These are phyloP conservation scores for Dinoponera quadriceps DNA, from an alignment of 1,140 invertebrate species.

Conservation along the genomic window DNA sequence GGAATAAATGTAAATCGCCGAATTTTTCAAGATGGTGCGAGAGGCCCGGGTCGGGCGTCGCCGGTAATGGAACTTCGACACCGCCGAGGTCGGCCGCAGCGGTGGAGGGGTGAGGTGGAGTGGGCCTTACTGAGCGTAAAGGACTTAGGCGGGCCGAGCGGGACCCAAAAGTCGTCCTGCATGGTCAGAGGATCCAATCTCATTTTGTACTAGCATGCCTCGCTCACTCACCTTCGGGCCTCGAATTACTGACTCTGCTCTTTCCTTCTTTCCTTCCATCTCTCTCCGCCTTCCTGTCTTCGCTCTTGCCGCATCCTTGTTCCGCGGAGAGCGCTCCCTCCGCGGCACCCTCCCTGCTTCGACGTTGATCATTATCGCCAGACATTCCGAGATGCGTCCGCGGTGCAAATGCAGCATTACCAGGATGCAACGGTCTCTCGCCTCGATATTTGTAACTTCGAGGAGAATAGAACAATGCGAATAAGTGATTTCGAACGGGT, in stretches of 20 bases:
- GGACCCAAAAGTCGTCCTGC: constrained; percentile 72
- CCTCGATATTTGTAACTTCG: constrained; percentile 14
- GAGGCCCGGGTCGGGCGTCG: constrained; percentile 60
- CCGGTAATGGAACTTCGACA: constrained; percentile 73
- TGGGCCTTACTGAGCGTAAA: constrained; percentile 66
- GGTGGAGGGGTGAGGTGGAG: constrained; percentile 4
- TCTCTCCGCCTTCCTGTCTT: constrained; percentile 4
- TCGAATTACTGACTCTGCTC: constrained; percentile 67
- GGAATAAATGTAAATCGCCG: constrained; percentile 65
- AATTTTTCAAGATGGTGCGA: constrained; percentile 54
- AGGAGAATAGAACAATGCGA: constrained; percentile 20
- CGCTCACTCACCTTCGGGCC: constrained; percentile 71
- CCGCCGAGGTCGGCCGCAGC: constrained; percentile 50
- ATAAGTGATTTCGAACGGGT: constrained; percentile 1
- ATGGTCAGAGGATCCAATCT: constrained; percentile 68
- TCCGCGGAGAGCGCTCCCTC: constrained; percentile 53
- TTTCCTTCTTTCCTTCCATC: background rate
- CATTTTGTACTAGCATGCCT: constrained; percentile 74
- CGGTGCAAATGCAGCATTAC: constrained; percentile 67
- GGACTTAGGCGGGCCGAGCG: constrained; percentile 61
- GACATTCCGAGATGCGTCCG: constrained; percentile 69
- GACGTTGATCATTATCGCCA: constrained; percentile 73
- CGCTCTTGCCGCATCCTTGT: constrained; percentile 3
- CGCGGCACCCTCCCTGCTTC: constrained; percentile 50
- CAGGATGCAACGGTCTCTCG: constrained; percentile 23